These are phyloP conservation scores for Torymus aiolomorphi DNA, from an alignment of 2,888 invertebrate species.

Conservation along the genomic window DNA sequence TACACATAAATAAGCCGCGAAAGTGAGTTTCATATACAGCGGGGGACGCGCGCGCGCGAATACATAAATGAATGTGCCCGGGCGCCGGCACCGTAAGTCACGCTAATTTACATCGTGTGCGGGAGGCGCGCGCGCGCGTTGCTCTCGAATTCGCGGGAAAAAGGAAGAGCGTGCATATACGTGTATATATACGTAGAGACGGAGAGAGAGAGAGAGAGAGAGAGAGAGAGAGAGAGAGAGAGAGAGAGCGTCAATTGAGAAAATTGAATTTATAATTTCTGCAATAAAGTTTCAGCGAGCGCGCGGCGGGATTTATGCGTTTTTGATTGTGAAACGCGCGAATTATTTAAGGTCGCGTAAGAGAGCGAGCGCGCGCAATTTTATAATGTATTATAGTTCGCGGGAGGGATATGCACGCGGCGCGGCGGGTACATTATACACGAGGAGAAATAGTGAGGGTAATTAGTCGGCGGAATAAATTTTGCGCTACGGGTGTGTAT, in stretches of 20 bases:
- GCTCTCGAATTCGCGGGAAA: constrained; percentile 24
- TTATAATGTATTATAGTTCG: neutral
- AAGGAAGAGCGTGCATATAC: no score
- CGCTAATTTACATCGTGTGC: constrained; percentile 51
- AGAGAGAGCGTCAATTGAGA: constrained; percentile 41
- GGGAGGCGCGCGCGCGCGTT: constrained; percentile 17
- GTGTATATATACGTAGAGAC: neutral
- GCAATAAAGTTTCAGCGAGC: constrained; percentile 45
- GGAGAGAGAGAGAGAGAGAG: neutral
- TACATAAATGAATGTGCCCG: constrained; percentile 27
- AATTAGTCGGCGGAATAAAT: constrained; percentile 40
- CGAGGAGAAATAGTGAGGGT: constrained; percentile 24
- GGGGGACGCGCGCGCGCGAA: neutral
- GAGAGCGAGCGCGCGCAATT: neutral
- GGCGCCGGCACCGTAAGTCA: constrained; percentile 50
- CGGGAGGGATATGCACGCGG: neutral
- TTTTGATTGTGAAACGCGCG: constrained; percentile 46
- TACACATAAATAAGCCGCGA: constrained; percentile 46
- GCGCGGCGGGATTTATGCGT: constrained; percentile 27
- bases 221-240: neutral
- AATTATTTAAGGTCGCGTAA: constrained; percentile 33
- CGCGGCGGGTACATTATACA: no score
- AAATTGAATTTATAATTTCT: constrained; percentile 56
- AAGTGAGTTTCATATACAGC: neutral
- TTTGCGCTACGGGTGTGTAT: neutral